Evolutionary conservation across 2,113 vertebrate species (phyloP), one percentile per base, ranked within the genome.

Genomic region (Lanius collurio): DNA sequence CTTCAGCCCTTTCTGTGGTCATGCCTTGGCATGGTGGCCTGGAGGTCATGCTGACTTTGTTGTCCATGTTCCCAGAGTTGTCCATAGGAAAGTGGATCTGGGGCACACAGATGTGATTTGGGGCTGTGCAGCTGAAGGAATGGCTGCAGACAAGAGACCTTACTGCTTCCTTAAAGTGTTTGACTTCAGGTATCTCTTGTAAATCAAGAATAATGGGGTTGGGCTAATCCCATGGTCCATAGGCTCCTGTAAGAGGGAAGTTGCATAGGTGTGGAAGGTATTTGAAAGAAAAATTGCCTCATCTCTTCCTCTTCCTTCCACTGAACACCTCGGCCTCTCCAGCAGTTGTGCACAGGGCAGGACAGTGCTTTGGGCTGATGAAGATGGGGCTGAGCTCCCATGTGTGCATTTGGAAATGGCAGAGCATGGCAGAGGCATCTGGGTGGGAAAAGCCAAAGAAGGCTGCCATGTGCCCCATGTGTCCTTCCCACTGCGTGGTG

Each of bases 401-500:
- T 1, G 18, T 18, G 26, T 62, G 37, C 35, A 16, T 68, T 31
- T 46, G 62, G 75, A 37, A 50, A 65, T 37, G 41, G 41, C 41
- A 42, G 53, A 55, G 64, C 53, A 60, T 1, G 5, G 62, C 4
- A 35, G 46, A 64, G 47, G 28, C 37, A 64, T 16, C 46, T 17
- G 41, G 19, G 14, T 20, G 33, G 39, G 56, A 42, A 81, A 83
- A 87, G 17, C 28, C 39, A 41, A 0, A 4, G 31, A 24, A 57
- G 68, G 37, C 59, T 92, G 77, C 30, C 0, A 0, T 12, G 46
- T 60, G 20, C 50, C 47, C 63, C 5, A 1, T 2, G 50, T 74
- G 1, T 3, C 63, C 63, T 57, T 85, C 39, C 27, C 5, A 4
- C 23, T 41, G 16, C 0, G 0, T 3, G 5, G 5, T 14, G 11